Evolutionary conservation across 2,797 vertebrate genomes (phyloP).

Genomic region (Enteromius afrohamiltoni): DNA sequence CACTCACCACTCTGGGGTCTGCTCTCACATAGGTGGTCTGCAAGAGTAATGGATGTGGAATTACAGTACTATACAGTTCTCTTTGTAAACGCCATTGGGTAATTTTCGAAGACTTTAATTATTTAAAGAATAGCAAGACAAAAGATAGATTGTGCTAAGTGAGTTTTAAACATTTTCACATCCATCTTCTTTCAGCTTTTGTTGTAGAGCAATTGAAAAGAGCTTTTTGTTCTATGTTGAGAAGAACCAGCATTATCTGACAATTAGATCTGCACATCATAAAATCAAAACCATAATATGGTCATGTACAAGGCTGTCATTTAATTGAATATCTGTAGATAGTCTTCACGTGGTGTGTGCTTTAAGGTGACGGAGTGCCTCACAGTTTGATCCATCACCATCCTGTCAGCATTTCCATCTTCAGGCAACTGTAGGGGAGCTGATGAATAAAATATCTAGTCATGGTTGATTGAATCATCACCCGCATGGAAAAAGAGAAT

Average conservation of each 20-base stretch:
- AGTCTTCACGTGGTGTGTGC: not conserved
- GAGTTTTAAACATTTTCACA: not conserved
- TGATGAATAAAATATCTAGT: slow-evolving; percentile 20
- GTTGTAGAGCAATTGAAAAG: not conserved
- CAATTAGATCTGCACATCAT: not conserved
- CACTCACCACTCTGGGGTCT: slow-evolving; percentile 32
- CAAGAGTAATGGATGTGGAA: slow-evolving; percentile 54
- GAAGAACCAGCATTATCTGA: not conserved
- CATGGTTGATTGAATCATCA: slow-evolving; percentile 23
- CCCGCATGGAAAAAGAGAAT: slow-evolving; percentile 11
- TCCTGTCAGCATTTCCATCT: not conserved
- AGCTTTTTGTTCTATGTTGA: not conserved
- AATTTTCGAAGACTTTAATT: slow-evolving; percentile 3
- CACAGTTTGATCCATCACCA: slow-evolving; percentile 11
- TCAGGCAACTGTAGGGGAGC: not conserved
- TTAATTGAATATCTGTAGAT: not conserved
- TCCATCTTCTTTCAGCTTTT: not conserved
- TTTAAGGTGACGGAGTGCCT: not conserved
- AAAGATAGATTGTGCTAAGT: not conserved
- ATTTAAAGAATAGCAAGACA: slow-evolving; percentile 20
- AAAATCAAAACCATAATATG: not conserved
- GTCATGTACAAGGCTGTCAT: not conserved
- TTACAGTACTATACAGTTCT: slow-evolving; percentile 2
- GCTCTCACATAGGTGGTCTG: slow-evolving; percentile 50
- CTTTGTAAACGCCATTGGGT: slow-evolving; percentile 20